Evolutionary conservation across 1,140 invertebrate species (phyloP), one percentile per base, ranked within the genome.

Genomic region (Amphibalanus amphitrite): DNA sequence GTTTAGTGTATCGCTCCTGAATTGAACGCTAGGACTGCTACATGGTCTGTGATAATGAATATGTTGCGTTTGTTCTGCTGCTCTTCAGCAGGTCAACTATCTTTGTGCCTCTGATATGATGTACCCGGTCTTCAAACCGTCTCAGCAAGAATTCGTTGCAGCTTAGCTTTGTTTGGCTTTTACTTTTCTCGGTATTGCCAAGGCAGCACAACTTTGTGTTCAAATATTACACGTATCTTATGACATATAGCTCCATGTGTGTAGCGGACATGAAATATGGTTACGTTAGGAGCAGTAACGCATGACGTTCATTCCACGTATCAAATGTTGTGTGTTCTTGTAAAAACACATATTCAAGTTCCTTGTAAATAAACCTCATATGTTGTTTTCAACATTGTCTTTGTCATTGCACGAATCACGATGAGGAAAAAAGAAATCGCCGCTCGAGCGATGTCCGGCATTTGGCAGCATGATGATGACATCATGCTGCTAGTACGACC

Each of bases 281-380:
- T 23, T 59, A 20, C 10, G 6, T 59, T 59, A 59, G 47, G 20
- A 59, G 17, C 6, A 3, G 47, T 59, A 20, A 8, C 23, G 47
- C 17, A 59, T 59, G 47, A 59, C 47, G 20, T 59, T 59, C 47
- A 59, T 59, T 59, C 47, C 47, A 59, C 47, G 47, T 59, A 59
- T 59, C 47, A 59, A 59, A 20, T 59, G 47, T 59, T 59, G 10
- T 20, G 47, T 59, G 47, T 59, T 59, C 47, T 59, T 59, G 47
- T 59, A 59, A 59, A 59, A 59, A 59, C 47, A 59, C 47, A 59
- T 59, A 20, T 59, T 59, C 47, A 59, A 59, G 47, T 59, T 59
- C 47, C 47, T 59, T 59, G 47, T 59, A 59, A 59, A 59, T 59
- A 59, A 59, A 59, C 47, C 47, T 59, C 47, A 59, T 59, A 13